Conservation (phyloP, 92 coral and sea anemone species). For the Palythoa grandis region DNA sequence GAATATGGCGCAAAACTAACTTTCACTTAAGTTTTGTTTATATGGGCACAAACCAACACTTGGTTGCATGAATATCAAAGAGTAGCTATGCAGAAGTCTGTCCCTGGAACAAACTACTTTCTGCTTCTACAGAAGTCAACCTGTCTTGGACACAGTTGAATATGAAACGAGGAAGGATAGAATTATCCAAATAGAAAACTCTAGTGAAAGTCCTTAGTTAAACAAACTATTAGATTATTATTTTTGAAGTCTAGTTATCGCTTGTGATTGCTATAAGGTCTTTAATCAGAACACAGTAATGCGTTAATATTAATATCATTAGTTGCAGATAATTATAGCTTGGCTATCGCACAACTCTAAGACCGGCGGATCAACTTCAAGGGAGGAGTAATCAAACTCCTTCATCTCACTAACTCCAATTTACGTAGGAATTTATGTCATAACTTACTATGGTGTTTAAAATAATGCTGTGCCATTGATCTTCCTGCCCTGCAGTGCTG, state of each 20-base stretch:
- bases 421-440: conserved; percentile 18
- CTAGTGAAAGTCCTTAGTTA: not conserved
- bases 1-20: not conserved
- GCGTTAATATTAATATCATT: not conserved
- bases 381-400: not conserved
- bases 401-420: not conserved
- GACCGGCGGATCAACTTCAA: not conserved
- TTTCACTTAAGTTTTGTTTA: not conserved
- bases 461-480: not conserved
- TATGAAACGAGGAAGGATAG: not conserved
- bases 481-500: too few relatives aligned
- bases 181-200: not conserved
- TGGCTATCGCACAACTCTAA: conserved; percentile 8
- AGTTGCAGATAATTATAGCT: not conserved
- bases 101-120: not conserved
- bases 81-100: too few relatives aligned
- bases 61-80: too few relatives aligned
- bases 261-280: not conserved
- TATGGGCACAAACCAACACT: too few relatives aligned
- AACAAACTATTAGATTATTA: not conserved
- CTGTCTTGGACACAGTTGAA: not conserved
- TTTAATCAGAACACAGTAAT: not conserved
- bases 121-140: not conserved
- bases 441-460: not conserved
- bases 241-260: not conserved